A percentile compares a stretch with the other conserved stretches of the same genome.
Evolutionary conservation across 2,888 invertebrate genomes (phyloP).

Genomic region (Eurytoma adleriae): DNA sequence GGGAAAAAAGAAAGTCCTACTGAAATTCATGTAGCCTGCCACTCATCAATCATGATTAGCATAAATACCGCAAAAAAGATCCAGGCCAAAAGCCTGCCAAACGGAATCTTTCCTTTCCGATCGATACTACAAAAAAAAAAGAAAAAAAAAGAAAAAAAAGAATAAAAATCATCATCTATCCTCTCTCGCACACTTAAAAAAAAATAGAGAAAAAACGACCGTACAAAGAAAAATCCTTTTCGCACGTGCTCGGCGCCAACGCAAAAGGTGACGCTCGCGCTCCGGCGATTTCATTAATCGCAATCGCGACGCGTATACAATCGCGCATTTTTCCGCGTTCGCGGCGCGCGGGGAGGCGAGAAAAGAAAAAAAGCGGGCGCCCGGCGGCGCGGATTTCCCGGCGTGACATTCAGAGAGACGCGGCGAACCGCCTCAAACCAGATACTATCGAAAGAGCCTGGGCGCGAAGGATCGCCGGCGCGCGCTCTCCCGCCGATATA

Average conservation of each 20-base stretch:
- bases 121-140: too few relatives aligned
- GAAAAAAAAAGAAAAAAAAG: too few relatives aligned
- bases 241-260: too few relatives aligned
- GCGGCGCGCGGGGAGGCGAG: not conserved
- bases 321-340: not conserved
- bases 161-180: too few relatives aligned
- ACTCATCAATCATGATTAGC: too few relatives aligned
- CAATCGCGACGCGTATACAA: conserved; percentile 1
- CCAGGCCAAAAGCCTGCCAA: too few relatives aligned
- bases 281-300: conserved; percentile 1
- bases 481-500: not conserved
- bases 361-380: not conserved
- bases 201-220: too few relatives aligned
- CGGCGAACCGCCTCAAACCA: conserved; percentile 64
- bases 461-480: conserved; percentile 12
- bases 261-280: not conserved
- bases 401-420: conserved; percentile 30
- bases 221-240: not conserved
- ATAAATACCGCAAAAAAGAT: too few relatives aligned
- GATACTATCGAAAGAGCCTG: conserved; percentile 55
- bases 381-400: not conserved
- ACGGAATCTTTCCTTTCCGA: too few relatives aligned
- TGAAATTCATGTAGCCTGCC: too few relatives aligned
- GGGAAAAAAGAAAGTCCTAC: too few relatives aligned
- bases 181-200: too few relatives aligned